Evolutionary conservation across 1,140 invertebrate genomes (phyloP), one percentile per base, ranked within the genome.

Genomic region (Rhyzopertha dominica): DNA sequence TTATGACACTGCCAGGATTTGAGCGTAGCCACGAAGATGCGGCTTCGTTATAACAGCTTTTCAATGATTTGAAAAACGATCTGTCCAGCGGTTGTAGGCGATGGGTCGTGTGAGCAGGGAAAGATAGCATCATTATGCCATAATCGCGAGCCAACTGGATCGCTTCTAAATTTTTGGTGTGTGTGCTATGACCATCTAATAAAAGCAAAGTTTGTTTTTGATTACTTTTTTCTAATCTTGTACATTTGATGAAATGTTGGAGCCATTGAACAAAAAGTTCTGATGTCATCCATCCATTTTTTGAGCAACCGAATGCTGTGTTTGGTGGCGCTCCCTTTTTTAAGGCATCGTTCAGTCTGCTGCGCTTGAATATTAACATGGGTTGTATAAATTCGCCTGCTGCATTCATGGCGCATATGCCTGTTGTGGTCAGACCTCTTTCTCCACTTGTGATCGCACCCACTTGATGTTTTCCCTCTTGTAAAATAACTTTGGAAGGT

Each of bases 81-180:
- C 52, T 31, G 47, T 67, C 67, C 13, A 71, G 48, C 14, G 66
- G 68, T 49, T 70, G 66, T 13, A 70, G 34, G 34, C 62, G 59
- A 35, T 58, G 53, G 9, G 47, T 54, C 18, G 44, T 56, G 34
- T 57, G 54, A 35, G 55, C 40, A 34, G 57, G 46, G n/a, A 56
- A 44, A 12, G 63, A 59, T 13, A 66, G 36, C 31, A 67, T 39
- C 8, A 53, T 34, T 9, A 68, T 47, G 7, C 63, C 58, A 54
- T 64, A 55, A 5, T 58, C 52, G 44, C 52, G 57, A 2, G 56
- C 54, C 29, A 50, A 42, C 25, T 58, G 31, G 20, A 66, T 30
- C 12, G 47, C 53, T 35, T 50, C 42, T 22, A 63, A 18, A 42
- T 45, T 48, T 29, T 59, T 44, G 8, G 46, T 54, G 37, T 61